Base-by-base conservation (phyloP, 2,113 vertebrate species). In the Oplegnathus fasciatus region DNA sequence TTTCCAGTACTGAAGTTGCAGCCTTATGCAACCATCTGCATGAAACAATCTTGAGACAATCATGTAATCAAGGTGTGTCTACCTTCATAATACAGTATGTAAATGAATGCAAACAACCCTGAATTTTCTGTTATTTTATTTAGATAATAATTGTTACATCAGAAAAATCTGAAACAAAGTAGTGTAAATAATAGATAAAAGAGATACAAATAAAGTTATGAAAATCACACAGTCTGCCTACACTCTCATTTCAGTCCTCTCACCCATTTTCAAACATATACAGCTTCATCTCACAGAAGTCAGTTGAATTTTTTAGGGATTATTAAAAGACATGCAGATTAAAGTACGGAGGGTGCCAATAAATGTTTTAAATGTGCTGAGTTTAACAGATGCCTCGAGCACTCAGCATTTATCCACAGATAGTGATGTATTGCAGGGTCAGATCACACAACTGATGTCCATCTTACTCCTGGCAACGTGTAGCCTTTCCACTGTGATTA, bases 331-430 rank as follows among this genome's bases (percentile, higher is more conserved):
- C 20, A 69, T 22, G 48, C 75, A 42, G 61, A 55, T 77, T 3
- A 40, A 40, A 54, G 22, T 9, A 37, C 44, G 26, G 26, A n/a
- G 32, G 58, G 34, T 54, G 32, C 55, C 67, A 30, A 40, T 62
- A 30, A 24, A 62, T 30, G 17, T 26, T 57, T 44, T 66, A n/a
- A 65, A 65, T 65, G 46, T 54, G 46, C 69, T 58, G 22, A 26
- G 44, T 71, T 62, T 14, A 71, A 26, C 24, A 6, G 24, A 62
- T 70, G 15, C 55, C 28, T 24, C 6, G 32, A 52, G 10, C 24
- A 40, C 44, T 60, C 65, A 37, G 42, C 24, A 20, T 79, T 70
- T 61, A 79, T 79, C 42, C 65, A 26, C 40, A 34, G 37, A 57
- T 32, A 44, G 14, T 46, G 52, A 60, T 37, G 54, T 37, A 15